A percentile compares a stretch with the other conserved stretches of the same genome.
These are phyloP conservation scores for Aphidius gifuensis DNA, from an alignment of 1,140 invertebrate genomes.

Conservation along the genomic window DNA sequence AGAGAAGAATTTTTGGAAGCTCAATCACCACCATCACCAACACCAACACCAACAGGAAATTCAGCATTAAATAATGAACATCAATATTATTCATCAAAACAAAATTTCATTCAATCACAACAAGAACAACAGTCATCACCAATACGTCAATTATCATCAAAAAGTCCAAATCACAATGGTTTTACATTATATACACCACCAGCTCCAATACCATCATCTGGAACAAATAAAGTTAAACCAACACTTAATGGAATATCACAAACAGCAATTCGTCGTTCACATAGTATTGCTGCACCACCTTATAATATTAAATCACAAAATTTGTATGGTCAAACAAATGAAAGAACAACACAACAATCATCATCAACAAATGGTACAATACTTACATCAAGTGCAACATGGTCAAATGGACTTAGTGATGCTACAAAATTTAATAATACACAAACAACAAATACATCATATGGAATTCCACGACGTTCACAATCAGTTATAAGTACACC, in stretches of 20 bases:
- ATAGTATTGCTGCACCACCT: constrained; percentile 52
- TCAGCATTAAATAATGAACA: constrained; percentile 28
- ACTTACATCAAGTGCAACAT: constrained; percentile 25
- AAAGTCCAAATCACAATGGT: constrained; percentile 52
- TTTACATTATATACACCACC: constrained; percentile 60
- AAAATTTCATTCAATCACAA: constrained; percentile 14
- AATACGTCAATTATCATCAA: constrained; percentile 36
- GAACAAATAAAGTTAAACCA: constrained; percentile 53
- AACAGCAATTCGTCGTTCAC: constrained; percentile 53
- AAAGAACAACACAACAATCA: constrained; percentile 31
- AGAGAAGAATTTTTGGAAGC: constrained; percentile 46
- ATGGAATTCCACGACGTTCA: constrained; percentile 33
- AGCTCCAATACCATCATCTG: constrained; percentile 52
- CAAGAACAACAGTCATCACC: constrained; percentile 32
- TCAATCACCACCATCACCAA: constrained; percentile 47
- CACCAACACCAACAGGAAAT: constrained; percentile 33
- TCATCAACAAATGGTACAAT: constrained; percentile 22
- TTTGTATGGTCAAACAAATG: constrained; percentile 35
- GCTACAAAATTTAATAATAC: constrained; percentile 26
- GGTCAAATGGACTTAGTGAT: constrained; percentile 21
- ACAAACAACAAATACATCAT: constrained; percentile 32
- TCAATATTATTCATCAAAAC: constrained; percentile 28
- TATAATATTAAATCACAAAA: constrained; percentile 33
- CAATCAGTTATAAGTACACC: constrained; percentile 44
- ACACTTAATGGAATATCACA: constrained; percentile 50